Evolutionary conservation across 2,888 invertebrate species (phyloP).

Genomic region (Phaedon cochleariae): DNA sequence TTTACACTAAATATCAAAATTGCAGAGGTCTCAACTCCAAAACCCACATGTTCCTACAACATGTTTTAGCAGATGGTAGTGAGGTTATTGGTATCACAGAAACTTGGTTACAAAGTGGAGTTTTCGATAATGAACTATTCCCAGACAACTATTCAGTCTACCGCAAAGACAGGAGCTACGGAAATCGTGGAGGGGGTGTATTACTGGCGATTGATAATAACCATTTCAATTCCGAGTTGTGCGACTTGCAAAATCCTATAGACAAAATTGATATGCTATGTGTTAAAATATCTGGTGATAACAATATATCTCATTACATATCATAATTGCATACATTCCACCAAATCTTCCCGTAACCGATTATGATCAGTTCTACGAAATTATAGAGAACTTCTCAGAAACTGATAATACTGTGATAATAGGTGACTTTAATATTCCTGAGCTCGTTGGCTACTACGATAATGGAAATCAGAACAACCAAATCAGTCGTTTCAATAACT

Average conservation of each 20-base stretch:
- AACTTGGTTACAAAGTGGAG: constrained; percentile 1
- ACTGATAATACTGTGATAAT: background rate
- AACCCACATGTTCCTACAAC: background rate
- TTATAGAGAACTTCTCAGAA: no score
- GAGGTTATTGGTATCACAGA: constrained; percentile 1
- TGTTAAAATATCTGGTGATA: background rate
- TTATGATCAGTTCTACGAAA: background rate
- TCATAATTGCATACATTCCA: background rate
- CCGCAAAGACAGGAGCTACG: background rate
- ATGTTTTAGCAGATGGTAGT: background rate
- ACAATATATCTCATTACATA: background rate
- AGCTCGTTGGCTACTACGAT: background rate
- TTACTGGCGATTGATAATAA: background rate
- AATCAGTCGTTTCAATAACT: background rate
- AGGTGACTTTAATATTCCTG: background rate
- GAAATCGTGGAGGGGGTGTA: background rate
- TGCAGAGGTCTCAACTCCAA: background rate
- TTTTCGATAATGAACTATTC: background rate
- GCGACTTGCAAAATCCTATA: background rate
- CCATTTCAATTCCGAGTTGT: background rate
- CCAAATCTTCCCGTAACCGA: background rate
- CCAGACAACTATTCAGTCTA: background rate
- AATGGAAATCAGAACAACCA: background rate
- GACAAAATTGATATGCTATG: background rate
- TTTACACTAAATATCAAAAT: background rate